A percentile compares a stretch with the other conserved stretches of the same genome.
phyloP scores from a whole-genome alignment of 1,140 invertebrate genomes.

The Magallana gigas region DNA sequence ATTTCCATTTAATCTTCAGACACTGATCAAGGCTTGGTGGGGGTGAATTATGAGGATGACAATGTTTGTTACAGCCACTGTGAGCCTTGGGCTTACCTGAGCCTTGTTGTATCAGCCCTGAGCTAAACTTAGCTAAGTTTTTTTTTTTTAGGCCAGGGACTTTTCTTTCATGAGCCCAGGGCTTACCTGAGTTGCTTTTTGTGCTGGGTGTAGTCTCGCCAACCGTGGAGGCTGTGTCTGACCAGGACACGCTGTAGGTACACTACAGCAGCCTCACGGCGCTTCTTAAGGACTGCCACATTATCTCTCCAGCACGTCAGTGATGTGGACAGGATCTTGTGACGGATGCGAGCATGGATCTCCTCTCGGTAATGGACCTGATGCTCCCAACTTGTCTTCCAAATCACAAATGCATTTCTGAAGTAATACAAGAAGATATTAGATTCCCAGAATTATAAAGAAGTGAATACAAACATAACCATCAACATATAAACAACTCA shows the following conservation, averaged over 20 bases:
- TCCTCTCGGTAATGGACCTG: constrained; percentile 44
- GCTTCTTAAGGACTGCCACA: constrained; percentile 43
- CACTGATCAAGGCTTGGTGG: too few relatives aligned
- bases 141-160: too few relatives aligned
- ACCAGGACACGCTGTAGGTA: constrained; percentile 53
- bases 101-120: too few relatives aligned
- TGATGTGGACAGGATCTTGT: constrained; percentile 45
- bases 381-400: constrained; percentile 43
- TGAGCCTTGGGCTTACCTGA: too few relatives aligned
- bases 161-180: background rate
- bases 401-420: constrained; percentile 55
- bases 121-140: too few relatives aligned
- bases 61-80: too few relatives aligned
- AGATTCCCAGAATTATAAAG: background rate
- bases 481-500: too few relatives aligned
- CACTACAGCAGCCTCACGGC: constrained; percentile 47
- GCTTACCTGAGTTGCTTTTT: constrained; percentile 52
- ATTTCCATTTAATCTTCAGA: too few relatives aligned
- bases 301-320: constrained; percentile 49
- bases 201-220: constrained; percentile 49
- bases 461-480: too few relatives aligned
- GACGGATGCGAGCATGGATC: constrained; percentile 45
- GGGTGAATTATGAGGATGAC: too few relatives aligned
- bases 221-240: constrained; percentile 47
- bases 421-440: background rate